Evolutionary conservation across 2,113 vertebrate genomes (phyloP).

Genomic region (Cathartes aura): DNA sequence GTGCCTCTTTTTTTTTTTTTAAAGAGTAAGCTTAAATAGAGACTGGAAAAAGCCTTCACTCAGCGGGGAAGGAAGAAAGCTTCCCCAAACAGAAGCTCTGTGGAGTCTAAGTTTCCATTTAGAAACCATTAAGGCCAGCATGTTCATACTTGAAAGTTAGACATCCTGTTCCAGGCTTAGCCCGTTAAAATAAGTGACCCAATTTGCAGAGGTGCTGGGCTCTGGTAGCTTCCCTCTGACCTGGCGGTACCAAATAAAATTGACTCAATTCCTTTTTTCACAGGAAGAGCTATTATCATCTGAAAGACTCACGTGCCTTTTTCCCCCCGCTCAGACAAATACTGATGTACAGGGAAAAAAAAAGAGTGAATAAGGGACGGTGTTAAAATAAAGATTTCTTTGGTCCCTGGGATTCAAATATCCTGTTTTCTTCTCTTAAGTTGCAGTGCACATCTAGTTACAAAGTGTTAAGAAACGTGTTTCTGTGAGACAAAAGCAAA

Average conservation of each 20-base stretch:
- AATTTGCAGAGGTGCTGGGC: conserved; percentile 21
- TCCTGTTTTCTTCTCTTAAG: not conserved
- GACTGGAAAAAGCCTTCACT: conserved; percentile 18
- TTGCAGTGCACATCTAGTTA: not conserved
- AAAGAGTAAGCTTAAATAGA: not conserved
- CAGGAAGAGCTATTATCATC: not conserved
- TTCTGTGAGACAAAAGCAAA: conserved; percentile 1
- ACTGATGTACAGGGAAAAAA: not conserved
- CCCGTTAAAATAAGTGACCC: conserved; percentile 55
- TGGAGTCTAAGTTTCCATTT: conserved; percentile 35
- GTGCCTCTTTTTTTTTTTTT: not conserved
- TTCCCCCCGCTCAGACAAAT: not conserved
- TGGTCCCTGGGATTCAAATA: not conserved
- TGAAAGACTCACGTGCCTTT: not conserved
- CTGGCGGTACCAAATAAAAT: not conserved
- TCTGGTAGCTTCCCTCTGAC: not conserved
- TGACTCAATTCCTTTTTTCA: not conserved
- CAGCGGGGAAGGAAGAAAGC: not conserved
- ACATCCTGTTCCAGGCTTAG: conserved; percentile 56
- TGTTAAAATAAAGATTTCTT: not conserved
- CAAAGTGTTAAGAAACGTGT: not conserved
- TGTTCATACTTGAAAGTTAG: conserved; percentile 47
- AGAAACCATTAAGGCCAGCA: conserved; percentile 37
- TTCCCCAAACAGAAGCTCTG: conserved; percentile 31
- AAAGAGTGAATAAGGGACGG: not conserved